These are phyloP conservation scores for Eptesicus fuscus DNA, from an alignment of 2,113 vertebrate genomes.

Conservation along the genomic window DNA sequence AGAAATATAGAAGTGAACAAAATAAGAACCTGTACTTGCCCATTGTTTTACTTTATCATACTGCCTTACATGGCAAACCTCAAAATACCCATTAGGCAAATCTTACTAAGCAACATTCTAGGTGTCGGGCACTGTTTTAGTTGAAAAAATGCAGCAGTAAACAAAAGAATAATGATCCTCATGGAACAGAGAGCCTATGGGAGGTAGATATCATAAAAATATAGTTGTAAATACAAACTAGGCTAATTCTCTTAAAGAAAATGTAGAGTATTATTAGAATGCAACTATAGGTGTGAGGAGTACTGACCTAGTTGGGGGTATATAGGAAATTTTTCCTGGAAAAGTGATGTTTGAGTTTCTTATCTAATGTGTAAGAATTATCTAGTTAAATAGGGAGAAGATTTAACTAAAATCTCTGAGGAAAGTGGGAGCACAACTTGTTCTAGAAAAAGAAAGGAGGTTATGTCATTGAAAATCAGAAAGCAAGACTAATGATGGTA, in stretches of 20 bases:
- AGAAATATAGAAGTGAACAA: background rate
- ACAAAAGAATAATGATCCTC: background rate
- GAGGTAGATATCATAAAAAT: background rate
- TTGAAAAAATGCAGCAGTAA: background rate
- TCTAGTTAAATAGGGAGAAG: background rate
- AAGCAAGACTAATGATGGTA: background rate
- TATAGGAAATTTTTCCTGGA: background rate
- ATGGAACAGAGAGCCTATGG: background rate
- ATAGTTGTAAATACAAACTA: background rate
- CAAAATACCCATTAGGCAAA: background rate
- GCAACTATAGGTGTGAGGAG: background rate
- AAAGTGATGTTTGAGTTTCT: background rate
- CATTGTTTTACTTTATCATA: background rate
- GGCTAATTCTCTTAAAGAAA: background rate
- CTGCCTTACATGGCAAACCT: background rate
- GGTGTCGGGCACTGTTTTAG: background rate
- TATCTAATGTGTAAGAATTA: background rate
- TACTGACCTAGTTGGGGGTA: background rate
- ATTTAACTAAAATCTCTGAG: background rate
- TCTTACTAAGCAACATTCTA: background rate
- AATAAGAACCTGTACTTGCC: background rate
- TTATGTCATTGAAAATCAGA: background rate
- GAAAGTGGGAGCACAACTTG: background rate
- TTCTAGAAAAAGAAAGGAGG: background rate
- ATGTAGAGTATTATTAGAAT: background rate